Conservation (phyloP, 2,113 vertebrate genomes). For the Spizaetus ornatus region DNA sequence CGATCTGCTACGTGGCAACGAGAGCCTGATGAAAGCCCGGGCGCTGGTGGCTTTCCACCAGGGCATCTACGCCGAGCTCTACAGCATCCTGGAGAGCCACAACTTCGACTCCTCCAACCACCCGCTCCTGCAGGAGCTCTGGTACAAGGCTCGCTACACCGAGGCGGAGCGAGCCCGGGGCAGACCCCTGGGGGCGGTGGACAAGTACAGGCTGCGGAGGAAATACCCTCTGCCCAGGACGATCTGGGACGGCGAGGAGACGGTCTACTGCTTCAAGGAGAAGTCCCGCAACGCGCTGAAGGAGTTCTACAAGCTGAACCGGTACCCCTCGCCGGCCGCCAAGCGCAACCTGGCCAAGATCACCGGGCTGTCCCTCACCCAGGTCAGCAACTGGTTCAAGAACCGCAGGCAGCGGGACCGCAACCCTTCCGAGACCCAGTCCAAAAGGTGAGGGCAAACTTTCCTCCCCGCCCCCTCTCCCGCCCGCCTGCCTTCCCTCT, state of each 20-base stretch:
- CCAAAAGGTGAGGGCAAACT: slow-evolving; percentile 88
- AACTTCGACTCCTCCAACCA: slow-evolving; percentile 94
- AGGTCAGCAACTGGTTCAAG: slow-evolving; percentile 99
- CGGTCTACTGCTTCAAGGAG: slow-evolving; percentile 99
- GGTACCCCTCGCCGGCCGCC: slow-evolving; percentile 95
- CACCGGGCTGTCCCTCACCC: slow-evolving; percentile 97
- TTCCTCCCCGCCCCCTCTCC: slow-evolving; percentile 53
- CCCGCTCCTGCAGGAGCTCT: slow-evolving; percentile 94
- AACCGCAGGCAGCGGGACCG: slow-evolving; percentile 97
- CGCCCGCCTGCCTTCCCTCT: slow-evolving; percentile 21
- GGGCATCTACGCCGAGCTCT: slow-evolving; percentile 94
- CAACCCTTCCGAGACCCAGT: slow-evolving; percentile 94
- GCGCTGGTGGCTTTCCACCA: slow-evolving; percentile 98
- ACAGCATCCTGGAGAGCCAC: slow-evolving; percentile 96
- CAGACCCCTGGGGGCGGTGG: slow-evolving; percentile 95
- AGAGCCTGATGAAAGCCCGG: slow-evolving; percentile 98
- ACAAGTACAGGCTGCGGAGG: slow-evolving; percentile 97
- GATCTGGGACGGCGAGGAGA: slow-evolving; percentile 99
- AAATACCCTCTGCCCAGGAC: slow-evolving; percentile 97
- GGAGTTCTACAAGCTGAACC: slow-evolving; percentile 96
- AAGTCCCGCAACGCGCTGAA: slow-evolving; percentile 97
- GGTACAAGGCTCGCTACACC: slow-evolving; percentile 97
- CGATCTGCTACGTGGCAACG: slow-evolving; percentile 96
- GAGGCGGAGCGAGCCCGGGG: slow-evolving; percentile 98
- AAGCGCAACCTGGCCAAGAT: slow-evolving; percentile 97